phyloP scores from a whole-genome alignment of 2,888 invertebrate genomes.

The Anodontia alba region DNA sequence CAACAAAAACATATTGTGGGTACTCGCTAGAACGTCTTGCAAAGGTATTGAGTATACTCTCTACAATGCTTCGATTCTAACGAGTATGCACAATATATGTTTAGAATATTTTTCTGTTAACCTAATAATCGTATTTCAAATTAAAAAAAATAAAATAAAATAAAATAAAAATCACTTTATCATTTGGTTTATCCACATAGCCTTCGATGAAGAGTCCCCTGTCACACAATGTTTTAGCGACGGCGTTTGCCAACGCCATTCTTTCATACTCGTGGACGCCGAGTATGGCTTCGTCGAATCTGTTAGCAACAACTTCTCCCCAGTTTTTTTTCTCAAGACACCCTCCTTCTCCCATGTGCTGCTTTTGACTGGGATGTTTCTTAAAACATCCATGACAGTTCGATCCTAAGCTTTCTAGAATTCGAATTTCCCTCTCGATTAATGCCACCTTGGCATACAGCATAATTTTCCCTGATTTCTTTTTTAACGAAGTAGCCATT shows the following conservation, averaged over 20 bases:
- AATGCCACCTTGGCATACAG: not conserved
- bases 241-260: not conserved
- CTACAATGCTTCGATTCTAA: no score
- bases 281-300: not conserved
- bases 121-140: no score
- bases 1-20: no score
- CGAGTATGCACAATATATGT: no score
- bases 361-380: not conserved
- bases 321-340: not conserved
- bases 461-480: not conserved
- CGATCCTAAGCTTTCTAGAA: not conserved
- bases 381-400: not conserved
- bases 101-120: no score
- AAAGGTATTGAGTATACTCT: no score
- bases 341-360: not conserved
- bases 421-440: not conserved
- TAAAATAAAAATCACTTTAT: not conserved
- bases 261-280: not conserved
- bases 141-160: not conserved
- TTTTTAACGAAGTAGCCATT: not conserved
- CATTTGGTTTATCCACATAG: not conserved
- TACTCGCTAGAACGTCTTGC: no score
- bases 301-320: not conserved
- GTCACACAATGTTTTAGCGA: not conserved
- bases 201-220: not conserved